Evolutionary conservation across 2,113 vertebrate species (phyloP).

Genomic region (Neogobius melanostomus): DNA sequence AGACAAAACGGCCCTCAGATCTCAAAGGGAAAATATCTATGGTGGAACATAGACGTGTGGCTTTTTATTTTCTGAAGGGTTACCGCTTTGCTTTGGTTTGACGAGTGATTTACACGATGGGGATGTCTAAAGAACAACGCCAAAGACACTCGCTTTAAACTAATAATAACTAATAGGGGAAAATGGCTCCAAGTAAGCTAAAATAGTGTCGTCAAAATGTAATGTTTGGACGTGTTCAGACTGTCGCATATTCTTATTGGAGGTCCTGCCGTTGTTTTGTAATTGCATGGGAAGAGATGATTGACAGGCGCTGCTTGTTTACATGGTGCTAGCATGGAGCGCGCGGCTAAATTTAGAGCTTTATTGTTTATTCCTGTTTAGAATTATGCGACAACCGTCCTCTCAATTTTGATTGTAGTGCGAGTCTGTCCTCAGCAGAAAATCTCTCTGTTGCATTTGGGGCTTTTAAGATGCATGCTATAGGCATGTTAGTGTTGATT

Average conservation of each 20-base stretch:
- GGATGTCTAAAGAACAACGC: constrained; percentile 21
- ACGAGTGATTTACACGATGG: constrained; percentile 25
- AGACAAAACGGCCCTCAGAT: constrained; percentile 43
- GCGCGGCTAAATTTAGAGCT: background rate
- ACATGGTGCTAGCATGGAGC: background rate
- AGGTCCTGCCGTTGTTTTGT: background rate
- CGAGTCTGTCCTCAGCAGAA: background rate
- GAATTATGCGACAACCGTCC: background rate
- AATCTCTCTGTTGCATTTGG: background rate
- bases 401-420: background rate
- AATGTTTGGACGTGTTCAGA: background rate
- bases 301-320: background rate
- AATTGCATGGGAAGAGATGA: background rate
- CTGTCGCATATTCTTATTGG: background rate
- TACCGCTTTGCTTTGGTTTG: constrained; percentile 31
- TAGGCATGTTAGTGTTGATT: background rate
- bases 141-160: constrained; percentile 1
- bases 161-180: background rate
- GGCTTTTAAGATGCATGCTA: too few species aligned
- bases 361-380: constrained; percentile 3
- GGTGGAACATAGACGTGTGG: constrained; percentile 38
- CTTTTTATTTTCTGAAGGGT: constrained; percentile 41
- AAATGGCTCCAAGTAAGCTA: background rate
- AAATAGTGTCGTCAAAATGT: background rate
- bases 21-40: constrained; percentile 36